Base-by-base conservation (phyloP, 2,113 vertebrate species). In the Odontesthes bonariensis region DNA sequence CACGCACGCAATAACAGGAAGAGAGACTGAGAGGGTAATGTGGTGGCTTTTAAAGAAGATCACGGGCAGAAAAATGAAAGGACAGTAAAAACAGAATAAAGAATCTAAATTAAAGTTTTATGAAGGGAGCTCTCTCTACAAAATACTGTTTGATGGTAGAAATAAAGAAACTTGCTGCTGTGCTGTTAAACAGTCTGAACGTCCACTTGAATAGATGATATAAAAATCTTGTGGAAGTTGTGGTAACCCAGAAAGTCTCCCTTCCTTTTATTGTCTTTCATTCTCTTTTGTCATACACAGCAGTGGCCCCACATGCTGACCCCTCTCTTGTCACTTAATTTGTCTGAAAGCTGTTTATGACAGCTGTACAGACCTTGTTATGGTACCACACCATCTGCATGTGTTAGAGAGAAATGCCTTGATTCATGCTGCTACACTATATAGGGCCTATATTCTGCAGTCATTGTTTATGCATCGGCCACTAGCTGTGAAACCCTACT, bases 301-400 rank as follows among this genome's bases (percentile, higher is more conserved):
- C 14, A 60, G 58, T n/a, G 13, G 19, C 22, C 32, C 42, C 51
- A n/a, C 23, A 59, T 60, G 69, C 35, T 69, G 1, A 55, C n/a
- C 11, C 17, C 13, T 58, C 73, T 33, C 58, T 65, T 77, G 66
- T 86, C 86, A 81, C 81, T 76, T 91, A 79, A 90, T 94, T 94
- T 92, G 89, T 91, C 92, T 92, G 89, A 93, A 94, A 93, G 93
- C 91, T 91, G 92, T 92, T 92, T 87, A 88, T 92, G 87, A 91
- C 76, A 70, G 64, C n/a, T n/a, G n/a, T 75, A 72, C 72, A 89
- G 90, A 90, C 87, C 88, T 91, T 92, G 91, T 92, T 92, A 89
- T 84, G 73, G 78, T 84, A 80, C 68, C 82, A 77, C 84, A 35
- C 83, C 77, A 90, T 93, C 83, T 90, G 79, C 70, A 38, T 5